phyloP scores from a whole-genome alignment of 2,888 invertebrate genomes.

The Athalia rosae region DNA sequence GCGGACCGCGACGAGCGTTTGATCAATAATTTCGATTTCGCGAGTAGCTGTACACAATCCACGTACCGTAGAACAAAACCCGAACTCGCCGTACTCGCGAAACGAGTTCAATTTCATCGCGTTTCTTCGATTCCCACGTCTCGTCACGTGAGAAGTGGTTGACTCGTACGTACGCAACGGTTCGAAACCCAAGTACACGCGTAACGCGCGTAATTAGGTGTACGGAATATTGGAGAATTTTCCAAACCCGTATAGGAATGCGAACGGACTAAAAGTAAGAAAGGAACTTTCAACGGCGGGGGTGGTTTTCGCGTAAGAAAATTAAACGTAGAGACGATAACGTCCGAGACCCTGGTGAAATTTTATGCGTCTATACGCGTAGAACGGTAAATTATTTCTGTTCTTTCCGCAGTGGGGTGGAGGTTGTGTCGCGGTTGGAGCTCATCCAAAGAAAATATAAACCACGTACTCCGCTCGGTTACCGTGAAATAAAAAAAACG shows the following conservation, averaged over 20 bases:
- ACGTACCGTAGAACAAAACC: neutral
- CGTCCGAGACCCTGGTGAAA: neutral
- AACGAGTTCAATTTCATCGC: neutral
- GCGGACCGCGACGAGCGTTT: neutral
- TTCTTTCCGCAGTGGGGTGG: neutral
- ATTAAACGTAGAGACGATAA: neutral
- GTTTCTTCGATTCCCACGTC: neutral
- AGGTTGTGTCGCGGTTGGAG: constrained; percentile 22
- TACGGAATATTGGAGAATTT: too few relatives aligned
- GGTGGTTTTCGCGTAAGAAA: too few relatives aligned
- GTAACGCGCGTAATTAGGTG: too few relatives aligned
- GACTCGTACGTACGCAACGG: neutral
- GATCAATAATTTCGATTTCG: constrained; percentile 32
- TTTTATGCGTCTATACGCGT: neutral
- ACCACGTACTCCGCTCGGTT: neutral
- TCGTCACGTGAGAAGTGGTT: neutral
- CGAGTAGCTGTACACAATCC: constrained; percentile 1
- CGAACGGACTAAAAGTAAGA: too few relatives aligned
- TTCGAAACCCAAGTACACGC: neutral
- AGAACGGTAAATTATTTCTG: constrained; percentile 16
- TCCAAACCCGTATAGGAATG: too few relatives aligned
- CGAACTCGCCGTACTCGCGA: neutral
- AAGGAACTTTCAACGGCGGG: too few relatives aligned
- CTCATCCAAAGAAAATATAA: constrained; percentile 24
- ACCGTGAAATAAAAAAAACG: neutral